These are phyloP conservation scores for Premnoplex brunnescens DNA, from an alignment of 2,797 vertebrate genomes.

Conservation along the genomic window DNA sequence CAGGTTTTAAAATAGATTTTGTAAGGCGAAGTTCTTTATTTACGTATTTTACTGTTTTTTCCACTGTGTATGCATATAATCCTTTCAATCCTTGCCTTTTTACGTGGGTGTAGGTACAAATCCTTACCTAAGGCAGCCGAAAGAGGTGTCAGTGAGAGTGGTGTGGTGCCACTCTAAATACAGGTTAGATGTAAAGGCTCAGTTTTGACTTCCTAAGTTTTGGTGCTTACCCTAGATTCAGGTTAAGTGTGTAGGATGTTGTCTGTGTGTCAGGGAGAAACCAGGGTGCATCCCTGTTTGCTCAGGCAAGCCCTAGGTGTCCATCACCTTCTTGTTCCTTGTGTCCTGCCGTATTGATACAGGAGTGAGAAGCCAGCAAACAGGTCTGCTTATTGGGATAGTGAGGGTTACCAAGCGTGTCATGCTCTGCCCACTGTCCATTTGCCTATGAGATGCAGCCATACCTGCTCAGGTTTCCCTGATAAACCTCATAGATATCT, in stretches of 20 bases:
- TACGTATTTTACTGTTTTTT: neutral
- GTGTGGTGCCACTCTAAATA: neutral
- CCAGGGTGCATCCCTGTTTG: neutral
- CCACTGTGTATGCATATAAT: neutral
- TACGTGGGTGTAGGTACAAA: neutral
- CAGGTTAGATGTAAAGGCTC: neutral
- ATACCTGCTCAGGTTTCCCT: neutral
- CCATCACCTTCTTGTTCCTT: neutral
- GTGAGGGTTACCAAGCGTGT: neutral
- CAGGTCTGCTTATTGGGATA: neutral
- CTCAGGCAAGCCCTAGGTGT: neutral
- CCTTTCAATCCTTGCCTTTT: neutral
- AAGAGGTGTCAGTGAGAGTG: neutral
- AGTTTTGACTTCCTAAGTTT: neutral
- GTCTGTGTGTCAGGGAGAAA: neutral
- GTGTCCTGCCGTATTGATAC: neutral
- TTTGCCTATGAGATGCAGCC: neutral
- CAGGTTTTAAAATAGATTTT: constrained; percentile 49
- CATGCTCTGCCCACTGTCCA: neutral
- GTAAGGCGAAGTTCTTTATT: constrained; percentile 1
- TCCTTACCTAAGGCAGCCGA: neutral
- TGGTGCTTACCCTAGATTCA: neutral
- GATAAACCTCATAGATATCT: neutral
- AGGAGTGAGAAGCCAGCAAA: neutral
- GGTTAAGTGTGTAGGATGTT: neutral